A percentile compares a stretch with the other conserved stretches of the same genome.
Conservation (phyloP, 2,797 vertebrate genomes). For the Macrochelys suwanniensis region DNA sequence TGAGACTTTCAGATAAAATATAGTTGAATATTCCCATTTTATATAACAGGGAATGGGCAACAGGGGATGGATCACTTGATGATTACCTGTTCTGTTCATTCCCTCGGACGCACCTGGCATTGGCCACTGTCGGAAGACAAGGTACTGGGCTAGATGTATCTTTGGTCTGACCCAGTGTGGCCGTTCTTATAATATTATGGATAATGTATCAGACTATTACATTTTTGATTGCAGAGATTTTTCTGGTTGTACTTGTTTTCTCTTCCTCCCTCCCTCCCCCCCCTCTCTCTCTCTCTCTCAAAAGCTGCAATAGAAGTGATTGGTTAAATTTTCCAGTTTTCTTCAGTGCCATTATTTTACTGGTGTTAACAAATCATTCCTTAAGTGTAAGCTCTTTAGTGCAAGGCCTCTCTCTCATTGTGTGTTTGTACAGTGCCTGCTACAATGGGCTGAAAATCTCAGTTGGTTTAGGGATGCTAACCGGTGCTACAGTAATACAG, state of each 20-base stretch:
- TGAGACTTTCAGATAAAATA: neutral
- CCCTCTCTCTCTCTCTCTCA: too few species aligned
- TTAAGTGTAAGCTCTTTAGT: neutral
- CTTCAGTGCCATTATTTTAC: neutral
- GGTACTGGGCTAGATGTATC: too few species aligned
- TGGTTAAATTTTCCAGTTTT: neutral
- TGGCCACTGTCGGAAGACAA: too few species aligned
- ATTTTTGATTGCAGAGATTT: neutral
- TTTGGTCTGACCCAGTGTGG: too few species aligned
- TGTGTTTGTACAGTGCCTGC: neutral
- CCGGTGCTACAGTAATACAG: neutral
- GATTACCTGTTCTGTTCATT: too few species aligned
- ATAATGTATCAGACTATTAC: too few species aligned
- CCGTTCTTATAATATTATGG: too few species aligned
- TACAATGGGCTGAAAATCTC: neutral
- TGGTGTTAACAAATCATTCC: neutral
- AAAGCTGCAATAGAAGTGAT: neutral
- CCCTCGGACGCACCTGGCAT: too few species aligned
- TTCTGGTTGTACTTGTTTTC: neutral
- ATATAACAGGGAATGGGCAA: fast-evolving
- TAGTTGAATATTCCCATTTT: neutral
- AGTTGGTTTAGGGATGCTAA: neutral
- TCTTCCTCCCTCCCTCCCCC: too few species aligned
- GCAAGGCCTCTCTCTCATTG: neutral
- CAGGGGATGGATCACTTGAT: too few species aligned